Evolutionary conservation across 1,140 invertebrate species (phyloP).

Genomic region (Trachymyrmex cornetzi): DNA sequence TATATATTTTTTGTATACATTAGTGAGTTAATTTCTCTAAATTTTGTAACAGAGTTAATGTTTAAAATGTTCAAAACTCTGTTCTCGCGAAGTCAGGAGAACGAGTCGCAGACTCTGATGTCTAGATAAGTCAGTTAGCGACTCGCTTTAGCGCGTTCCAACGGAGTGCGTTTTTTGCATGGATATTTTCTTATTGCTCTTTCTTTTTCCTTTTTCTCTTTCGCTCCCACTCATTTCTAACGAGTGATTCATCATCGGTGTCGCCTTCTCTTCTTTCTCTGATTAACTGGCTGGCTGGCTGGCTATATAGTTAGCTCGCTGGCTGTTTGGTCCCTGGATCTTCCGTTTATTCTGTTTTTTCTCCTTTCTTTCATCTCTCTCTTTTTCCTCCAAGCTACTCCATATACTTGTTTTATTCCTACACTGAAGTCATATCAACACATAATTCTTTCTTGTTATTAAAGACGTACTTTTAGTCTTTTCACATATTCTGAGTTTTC

Average conservation of each 20-base stretch:
- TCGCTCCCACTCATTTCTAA: slow-evolving; percentile 78
- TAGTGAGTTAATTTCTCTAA: background rate
- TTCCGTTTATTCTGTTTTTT: slow-evolving; percentile 48
- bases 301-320: slow-evolving; percentile 56
- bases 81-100: background rate
- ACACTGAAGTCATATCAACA: slow-evolving; percentile 76
- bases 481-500: slow-evolving; percentile 27
- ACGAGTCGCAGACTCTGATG: slow-evolving; percentile 61
- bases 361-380: slow-evolving; percentile 53
- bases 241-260: slow-evolving; percentile 85
- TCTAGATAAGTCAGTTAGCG: slow-evolving; percentile 85
- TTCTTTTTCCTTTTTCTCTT: slow-evolving; percentile 68
- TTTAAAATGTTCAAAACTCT: slow-evolving; percentile 18
- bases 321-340: slow-evolving; percentile 73
- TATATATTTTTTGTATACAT: background rate
- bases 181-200: slow-evolving; percentile 80
- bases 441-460: slow-evolving; percentile 69
- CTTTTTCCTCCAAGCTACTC: slow-evolving; percentile 56
- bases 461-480: slow-evolving; percentile 47
- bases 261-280: slow-evolving; percentile 81
- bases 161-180: slow-evolving; percentile 81
- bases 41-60: slow-evolving; percentile 23
- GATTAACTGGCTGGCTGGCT: slow-evolving; percentile 67
- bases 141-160: slow-evolving; percentile 85
- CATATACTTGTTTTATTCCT: slow-evolving; percentile 75